Evolutionary conservation across 2,113 vertebrate species (phyloP), one percentile per base, ranked within the genome.

Genomic region (Trematomus loennbergii): DNA sequence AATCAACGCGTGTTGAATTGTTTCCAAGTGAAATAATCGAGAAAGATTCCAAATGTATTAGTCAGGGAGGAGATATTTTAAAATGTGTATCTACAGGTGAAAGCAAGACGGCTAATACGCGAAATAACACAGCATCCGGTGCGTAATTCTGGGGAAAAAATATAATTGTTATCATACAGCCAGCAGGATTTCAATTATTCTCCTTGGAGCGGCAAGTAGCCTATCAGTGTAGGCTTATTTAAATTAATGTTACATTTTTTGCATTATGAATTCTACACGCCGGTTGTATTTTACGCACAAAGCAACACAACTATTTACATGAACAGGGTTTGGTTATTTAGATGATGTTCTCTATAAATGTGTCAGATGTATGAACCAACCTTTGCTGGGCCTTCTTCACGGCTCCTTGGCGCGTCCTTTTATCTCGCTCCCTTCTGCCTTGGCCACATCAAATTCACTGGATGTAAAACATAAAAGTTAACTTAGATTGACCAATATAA

Each of bases 371-470:
- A 2, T 66, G 2, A 18, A 90, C 92, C 46, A 81, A 92, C 90
- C 91, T 92, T 81, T 52, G 45, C 53, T 33, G 66, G 83, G 81
- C 81, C 88, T 84, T 83, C 73, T 65, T 54, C 70, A 2, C 3
- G 2, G 29, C 40, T 88, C 80, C 82, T 57, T 7, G 46, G 15
- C 53, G 65, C 60, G 58, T 81, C 82, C 83, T 50, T 73, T 17
- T 9, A 16, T 78, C 54, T 68, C 36, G 25, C 71, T 83, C 57
- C 62, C 1, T 40, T 53, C 11, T 48, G 59, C 65, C 22, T 84
- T 62, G 20, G 0, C 12, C 81, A 25, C 62, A 59, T 67, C 60
- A 80, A 5, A 71, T 48, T 61, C 66, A 18, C 64, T 59, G 52
- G 36, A 73, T 62, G 54, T 40, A 87, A 13, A 43, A 59, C 58